A percentile compares a stretch with the other conserved stretches of the same genome.
Evolutionary conservation across 2,797 vertebrate genomes (phyloP).

Genomic region (Anolis apletophallus): DNA sequence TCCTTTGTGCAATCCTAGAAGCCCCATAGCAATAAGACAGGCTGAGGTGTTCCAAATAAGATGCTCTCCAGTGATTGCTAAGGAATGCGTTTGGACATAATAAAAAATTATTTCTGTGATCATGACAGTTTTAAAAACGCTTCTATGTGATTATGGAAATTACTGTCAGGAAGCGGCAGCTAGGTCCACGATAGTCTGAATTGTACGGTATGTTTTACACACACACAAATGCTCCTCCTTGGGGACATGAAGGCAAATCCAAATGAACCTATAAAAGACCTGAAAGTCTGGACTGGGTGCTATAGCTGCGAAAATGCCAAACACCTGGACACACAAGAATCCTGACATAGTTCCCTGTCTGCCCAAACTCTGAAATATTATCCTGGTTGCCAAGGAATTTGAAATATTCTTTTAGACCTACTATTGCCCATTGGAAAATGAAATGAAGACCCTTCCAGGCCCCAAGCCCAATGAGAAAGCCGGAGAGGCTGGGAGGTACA

Average conservation of each 20-base stretch:
- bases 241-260: not conserved
- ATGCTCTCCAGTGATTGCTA: too few relatives aligned
- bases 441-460: not conserved
- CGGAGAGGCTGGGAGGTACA: slow-evolving; percentile 40
- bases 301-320: not conserved
- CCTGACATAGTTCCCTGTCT: not conserved
- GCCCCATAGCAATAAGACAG: not conserved
- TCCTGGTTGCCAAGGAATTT: not conserved
- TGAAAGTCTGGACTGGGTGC: not conserved
- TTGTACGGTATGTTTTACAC: not conserved
- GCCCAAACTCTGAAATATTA: not conserved
- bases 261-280: too few relatives aligned
- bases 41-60: not conserved
- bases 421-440: not conserved
- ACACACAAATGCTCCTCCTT: not conserved
- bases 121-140: slow-evolving; percentile 1
- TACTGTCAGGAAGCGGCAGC: not conserved
- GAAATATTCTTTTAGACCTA: not conserved
- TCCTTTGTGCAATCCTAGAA: not conserved
- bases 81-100: not conserved
- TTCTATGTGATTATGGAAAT: not conserved
- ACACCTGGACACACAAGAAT: not conserved
- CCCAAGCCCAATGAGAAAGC: slow-evolving; percentile 18
- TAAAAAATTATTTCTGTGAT: not conserved
- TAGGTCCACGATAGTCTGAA: not conserved